A percentile compares a stretch with the other conserved stretches of the same genome.
phyloP scores from a whole-genome alignment of 2,888 invertebrate species.

The Alentia gelatinosa region DNA sequence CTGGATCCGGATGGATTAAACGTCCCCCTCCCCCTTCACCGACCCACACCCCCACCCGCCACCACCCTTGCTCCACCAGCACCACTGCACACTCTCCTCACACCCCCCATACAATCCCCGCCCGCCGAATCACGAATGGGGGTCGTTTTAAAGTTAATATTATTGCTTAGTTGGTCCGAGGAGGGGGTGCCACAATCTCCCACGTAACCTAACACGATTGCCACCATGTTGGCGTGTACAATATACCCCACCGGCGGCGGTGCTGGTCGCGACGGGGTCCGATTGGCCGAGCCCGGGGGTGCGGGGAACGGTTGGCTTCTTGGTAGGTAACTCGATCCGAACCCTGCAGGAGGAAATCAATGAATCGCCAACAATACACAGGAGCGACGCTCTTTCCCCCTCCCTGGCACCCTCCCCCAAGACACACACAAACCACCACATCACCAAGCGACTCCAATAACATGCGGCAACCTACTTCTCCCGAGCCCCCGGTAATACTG shows the following conservation, averaged over 20 bases:
- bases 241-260: neutral
- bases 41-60: neutral
- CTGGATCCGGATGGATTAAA: conserved; percentile 10
- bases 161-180: neutral
- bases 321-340: conserved; percentile 39
- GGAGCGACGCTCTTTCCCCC: neutral
- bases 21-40: neutral
- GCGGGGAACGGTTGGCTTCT: neutral
- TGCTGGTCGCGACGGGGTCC: neutral
- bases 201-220: neutral
- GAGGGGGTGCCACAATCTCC: neutral
- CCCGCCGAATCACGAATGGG: too few species aligned
- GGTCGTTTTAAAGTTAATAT: too few species aligned
- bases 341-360: conserved; percentile 40
- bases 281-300: neutral
- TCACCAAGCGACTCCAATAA: neutral
- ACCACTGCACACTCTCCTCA: too few species aligned
- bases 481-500: neutral
- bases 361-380: conserved; percentile 20
- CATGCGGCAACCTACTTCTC: too few species aligned
- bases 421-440: neutral
- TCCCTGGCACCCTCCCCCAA: neutral
- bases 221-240: neutral
- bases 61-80: neutral
- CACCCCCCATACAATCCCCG: too few species aligned